A percentile compares a stretch with the other conserved stretches of the same genome.
phyloP scores from a whole-genome alignment of 30 jellyfish, hydroid and myxozoan species.

The Turritopsis dohrnii region DNA sequence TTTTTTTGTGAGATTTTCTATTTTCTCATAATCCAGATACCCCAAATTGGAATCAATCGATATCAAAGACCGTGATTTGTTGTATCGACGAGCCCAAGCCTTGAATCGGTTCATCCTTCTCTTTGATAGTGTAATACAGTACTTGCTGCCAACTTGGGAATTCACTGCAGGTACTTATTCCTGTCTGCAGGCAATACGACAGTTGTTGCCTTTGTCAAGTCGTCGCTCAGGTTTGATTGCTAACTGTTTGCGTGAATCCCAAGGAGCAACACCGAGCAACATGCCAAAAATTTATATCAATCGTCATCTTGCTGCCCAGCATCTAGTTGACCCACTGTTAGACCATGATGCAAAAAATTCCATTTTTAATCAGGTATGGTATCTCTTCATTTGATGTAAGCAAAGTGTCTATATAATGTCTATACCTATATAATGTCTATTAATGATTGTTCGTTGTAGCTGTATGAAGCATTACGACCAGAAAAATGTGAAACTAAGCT shows the following conservation, averaged over 20 bases:
- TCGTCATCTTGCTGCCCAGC: constrained; percentile 92
- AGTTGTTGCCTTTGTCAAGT: constrained; percentile 26
- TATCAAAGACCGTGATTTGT: constrained; percentile 30
- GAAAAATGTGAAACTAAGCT: constrained; percentile 71
- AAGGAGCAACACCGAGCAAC: constrained; percentile 51
- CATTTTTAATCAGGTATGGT: constrained; percentile 79
- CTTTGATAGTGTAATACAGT: constrained; percentile 71
- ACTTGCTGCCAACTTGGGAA: constrained; percentile 78
- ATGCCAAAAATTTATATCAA: constrained; percentile 62
- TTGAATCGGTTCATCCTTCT: constrained; percentile 43
- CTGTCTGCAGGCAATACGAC: constrained; percentile 53
- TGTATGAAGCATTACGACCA: constrained; percentile 74
- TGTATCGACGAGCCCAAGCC: constrained; percentile 50
- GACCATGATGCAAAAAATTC: constrained; percentile 80
- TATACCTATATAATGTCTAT: too few relatives aligned
- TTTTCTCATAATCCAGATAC: constrained; percentile 26
- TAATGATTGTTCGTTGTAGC: constrained; percentile 27
- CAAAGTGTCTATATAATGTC: too few relatives aligned
- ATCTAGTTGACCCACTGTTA: constrained; percentile 64
- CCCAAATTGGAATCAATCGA: constrained; percentile 80
- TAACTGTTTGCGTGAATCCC: constrained; percentile 71
- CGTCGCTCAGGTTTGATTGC: constrained; percentile 63
- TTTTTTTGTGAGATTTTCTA: not conserved
- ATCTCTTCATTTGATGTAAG: too few relatives aligned
- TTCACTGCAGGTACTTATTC: constrained; percentile 84